Evolutionary conservation across 2,797 vertebrate species (phyloP).

Genomic region (Diceros bicornis): DNA sequence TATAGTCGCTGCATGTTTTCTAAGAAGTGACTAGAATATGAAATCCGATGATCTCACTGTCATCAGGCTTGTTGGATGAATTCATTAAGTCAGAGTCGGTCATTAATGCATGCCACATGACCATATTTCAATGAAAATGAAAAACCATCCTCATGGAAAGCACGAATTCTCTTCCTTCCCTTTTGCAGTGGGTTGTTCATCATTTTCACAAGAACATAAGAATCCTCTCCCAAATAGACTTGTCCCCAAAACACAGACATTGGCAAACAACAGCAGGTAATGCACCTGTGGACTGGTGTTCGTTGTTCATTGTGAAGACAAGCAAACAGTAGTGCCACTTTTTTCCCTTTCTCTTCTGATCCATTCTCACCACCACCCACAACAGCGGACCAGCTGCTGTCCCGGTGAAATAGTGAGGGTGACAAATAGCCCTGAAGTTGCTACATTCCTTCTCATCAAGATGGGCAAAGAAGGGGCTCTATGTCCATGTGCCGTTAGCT

Average conservation of each 20-base stretch:
- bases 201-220: fast-evolving
- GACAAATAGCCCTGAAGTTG: not conserved
- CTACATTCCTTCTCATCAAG: not conserved
- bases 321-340: fast-evolving
- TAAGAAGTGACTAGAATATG: not conserved
- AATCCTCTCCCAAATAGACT: fast-evolving
- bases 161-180: fast-evolving
- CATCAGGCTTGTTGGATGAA: not conserved
- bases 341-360: no score
- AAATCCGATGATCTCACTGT: not conserved
- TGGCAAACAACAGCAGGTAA: not conserved
- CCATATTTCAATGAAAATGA: not conserved
- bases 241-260: not conserved
- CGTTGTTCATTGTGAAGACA: fast-evolving
- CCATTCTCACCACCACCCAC: not conserved
- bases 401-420: fast-evolving
- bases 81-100: not conserved
- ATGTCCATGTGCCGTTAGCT: not conserved
- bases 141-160: fast-evolving
- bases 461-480: not conserved
- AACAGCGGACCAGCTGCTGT: fast-evolving
- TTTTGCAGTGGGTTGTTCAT: fast-evolving
- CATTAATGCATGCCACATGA: not conserved
- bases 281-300: fast-evolving
- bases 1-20: not conserved